A percentile compares a stretch with the other conserved stretches of the same genome.
phyloP scores from a whole-genome alignment of 2,113 vertebrate species.

The Megaleporinus macrocephalus region DNA sequence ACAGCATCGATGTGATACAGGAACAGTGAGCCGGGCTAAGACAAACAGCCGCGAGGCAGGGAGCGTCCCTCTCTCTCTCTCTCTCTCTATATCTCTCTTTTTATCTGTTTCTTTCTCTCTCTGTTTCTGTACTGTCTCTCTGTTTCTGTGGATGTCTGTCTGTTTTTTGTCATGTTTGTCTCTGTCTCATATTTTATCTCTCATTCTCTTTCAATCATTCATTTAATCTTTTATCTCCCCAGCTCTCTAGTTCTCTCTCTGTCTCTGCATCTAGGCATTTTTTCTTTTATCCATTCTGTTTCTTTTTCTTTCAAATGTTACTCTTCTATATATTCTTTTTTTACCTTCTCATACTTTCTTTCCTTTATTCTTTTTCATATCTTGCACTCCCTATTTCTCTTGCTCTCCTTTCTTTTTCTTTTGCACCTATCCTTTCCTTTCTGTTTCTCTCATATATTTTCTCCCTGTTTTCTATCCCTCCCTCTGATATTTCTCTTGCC shows the following conservation, averaged over 20 bases:
- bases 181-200: not conserved
- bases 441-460: no score
- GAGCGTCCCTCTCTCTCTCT: constrained; percentile 56
- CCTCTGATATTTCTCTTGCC: no score
- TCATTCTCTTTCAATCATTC: not conserved
- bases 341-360: not conserved
- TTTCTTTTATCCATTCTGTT: no score
- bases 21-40: constrained; percentile 61
- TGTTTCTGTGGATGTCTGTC: constrained; percentile 12
- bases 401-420: constrained; percentile 19
- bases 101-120: constrained; percentile 5
- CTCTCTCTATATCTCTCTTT: no score
- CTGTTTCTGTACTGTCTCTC: constrained; percentile 44
- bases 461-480: no score
- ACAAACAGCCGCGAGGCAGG: constrained; percentile 69
- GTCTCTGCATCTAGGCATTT: no score
- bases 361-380: not conserved
- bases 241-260: no score
- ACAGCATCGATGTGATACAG: constrained; percentile 67
- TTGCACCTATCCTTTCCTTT: no score
- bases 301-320: no score
- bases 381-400: no score
- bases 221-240: no score
- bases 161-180: not conserved
- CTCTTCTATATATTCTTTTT: no score